phyloP scores from a whole-genome alignment of 2,113 vertebrate genomes.

The Muntiacus reevesi region DNA sequence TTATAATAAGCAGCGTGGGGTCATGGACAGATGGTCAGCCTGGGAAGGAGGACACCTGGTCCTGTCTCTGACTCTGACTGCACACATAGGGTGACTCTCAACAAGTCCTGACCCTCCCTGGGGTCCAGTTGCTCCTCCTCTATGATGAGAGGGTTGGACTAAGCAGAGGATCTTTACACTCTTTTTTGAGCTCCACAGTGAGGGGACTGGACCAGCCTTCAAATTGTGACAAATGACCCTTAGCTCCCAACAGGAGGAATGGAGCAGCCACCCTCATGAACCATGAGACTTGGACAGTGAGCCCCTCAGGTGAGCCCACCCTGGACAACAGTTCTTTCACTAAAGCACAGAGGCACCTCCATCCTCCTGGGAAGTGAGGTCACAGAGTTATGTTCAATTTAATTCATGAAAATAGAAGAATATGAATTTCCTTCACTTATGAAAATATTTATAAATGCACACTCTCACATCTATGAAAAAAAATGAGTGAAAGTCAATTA shows the following conservation, averaged over 20 bases:
- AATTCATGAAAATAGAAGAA: not conserved
- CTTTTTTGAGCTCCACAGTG: not conserved
- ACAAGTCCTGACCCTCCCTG: not conserved
- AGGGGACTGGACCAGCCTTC: not conserved
- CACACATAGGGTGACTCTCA: accelerated
- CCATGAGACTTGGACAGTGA: accelerated
- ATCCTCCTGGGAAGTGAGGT: not conserved
- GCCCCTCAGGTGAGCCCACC: not conserved
- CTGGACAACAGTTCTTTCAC: not conserved
- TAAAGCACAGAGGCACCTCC: not conserved
- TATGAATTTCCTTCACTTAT: not conserved
- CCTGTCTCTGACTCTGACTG: too few relatives aligned
- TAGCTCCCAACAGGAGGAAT: not conserved
- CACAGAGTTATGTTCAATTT: not conserved
- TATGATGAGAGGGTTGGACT: not conserved
- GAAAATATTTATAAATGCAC: not conserved
- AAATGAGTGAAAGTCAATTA: not conserved
- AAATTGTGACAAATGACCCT: not conserved
- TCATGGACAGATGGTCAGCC: accelerated
- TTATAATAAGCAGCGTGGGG: too few relatives aligned
- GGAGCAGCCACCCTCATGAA: accelerated
- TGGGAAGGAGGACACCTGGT: not conserved
- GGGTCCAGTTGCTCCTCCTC: not conserved
- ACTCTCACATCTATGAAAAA: not conserved
- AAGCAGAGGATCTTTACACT: not conserved